Conservation (phyloP, 2,797 vertebrate species). For the Sebastes iracundus region DNA sequence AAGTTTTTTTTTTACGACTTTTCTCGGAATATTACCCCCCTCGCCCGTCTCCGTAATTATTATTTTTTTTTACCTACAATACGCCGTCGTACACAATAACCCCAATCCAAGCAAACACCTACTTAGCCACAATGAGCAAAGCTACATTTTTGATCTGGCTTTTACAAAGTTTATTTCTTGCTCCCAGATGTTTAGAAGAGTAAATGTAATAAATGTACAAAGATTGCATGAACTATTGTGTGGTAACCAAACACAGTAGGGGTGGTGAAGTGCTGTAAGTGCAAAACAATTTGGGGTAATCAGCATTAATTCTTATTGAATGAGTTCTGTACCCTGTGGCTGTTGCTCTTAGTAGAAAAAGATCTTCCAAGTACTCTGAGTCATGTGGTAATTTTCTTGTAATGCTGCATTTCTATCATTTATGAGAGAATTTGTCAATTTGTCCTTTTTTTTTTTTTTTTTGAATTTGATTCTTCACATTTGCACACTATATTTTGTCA, state of each 20-base stretch:
- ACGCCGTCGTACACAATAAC: background rate
- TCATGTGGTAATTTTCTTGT: background rate
- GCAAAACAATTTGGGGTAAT: constrained; percentile 10
- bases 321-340: background rate
- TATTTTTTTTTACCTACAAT: too few species aligned
- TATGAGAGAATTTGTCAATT: background rate
- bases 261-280: background rate
- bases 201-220: background rate
- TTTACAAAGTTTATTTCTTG: background rate
- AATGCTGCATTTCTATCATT: background rate
- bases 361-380: background rate
- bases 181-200: background rate
- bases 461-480: background rate
- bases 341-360: background rate
- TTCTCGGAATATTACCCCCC: too few species aligned
- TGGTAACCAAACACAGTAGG: background rate
- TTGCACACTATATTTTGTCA: background rate
- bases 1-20: too few species aligned
- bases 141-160: background rate
- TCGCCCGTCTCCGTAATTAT: too few species aligned
- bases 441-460: background rate
- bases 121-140: background rate
- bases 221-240: background rate
- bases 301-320: background rate
- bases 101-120: background rate